Evolutionary conservation across 2,888 invertebrate species (phyloP).

Genomic region (Morinoia aosen): DNA sequence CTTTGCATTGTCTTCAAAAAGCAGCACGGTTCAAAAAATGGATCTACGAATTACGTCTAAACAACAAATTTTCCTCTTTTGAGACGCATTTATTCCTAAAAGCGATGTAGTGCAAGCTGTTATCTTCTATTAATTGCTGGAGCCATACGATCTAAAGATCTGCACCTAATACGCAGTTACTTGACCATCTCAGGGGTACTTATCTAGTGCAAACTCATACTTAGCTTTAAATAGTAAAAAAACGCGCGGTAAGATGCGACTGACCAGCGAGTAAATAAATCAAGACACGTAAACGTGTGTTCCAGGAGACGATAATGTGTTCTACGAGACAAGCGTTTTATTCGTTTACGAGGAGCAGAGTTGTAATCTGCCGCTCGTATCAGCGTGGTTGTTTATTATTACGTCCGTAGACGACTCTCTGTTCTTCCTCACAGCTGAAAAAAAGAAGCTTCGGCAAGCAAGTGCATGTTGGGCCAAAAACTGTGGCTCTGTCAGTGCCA

Average conservation of each 20-base stretch:
- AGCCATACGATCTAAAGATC: background rate
- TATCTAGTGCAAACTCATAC: background rate
- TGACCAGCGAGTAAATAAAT: background rate
- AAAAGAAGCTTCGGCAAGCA: background rate
- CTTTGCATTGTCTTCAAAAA: too few species aligned
- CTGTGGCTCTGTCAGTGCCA: background rate
- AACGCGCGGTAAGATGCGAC: background rate
- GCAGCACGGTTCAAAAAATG: too few species aligned
- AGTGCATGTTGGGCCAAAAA: background rate
- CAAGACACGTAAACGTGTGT: conserved; percentile 8
- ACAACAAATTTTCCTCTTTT: too few species aligned
- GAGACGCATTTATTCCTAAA: background rate
- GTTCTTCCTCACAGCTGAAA: background rate
- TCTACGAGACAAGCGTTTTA: conserved; percentile 40
- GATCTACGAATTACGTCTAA: too few species aligned
- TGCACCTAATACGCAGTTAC: background rate
- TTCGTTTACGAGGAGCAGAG: conserved; percentile 5
- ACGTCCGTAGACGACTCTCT: background rate
- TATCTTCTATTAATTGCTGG: background rate
- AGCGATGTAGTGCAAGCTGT: background rate
- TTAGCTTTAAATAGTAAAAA: background rate
- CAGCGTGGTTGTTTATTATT: conserved; percentile 18
- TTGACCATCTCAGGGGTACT: background rate
- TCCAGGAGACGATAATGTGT: conserved; percentile 37
- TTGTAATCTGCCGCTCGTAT: conserved; percentile 10